Evolutionary conservation across 2,797 vertebrate species (phyloP).

Genomic region (Leucoraja ocellata): DNA sequence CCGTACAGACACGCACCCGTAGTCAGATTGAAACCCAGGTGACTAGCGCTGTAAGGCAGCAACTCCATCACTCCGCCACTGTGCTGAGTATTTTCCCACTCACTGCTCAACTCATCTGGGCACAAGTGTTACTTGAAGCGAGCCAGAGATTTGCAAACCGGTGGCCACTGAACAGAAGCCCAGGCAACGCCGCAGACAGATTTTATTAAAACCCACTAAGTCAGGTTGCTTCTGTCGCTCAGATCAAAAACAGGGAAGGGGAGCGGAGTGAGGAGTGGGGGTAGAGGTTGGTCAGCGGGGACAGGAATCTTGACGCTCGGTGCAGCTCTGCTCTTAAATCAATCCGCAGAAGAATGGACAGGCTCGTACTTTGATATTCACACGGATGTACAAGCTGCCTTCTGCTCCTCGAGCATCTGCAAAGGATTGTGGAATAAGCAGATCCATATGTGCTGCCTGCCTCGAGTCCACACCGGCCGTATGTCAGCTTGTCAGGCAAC

Average conservation of each 20-base stretch:
- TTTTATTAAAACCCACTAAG: slow-evolving; percentile 32
- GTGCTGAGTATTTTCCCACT: background rate
- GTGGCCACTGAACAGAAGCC: background rate
- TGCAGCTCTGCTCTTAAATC: slow-evolving; percentile 44
- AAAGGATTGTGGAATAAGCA: slow-evolving; percentile 51
- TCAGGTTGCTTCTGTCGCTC: background rate
- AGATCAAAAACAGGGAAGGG: slow-evolving; percentile 24
- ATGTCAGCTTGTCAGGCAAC: slow-evolving; percentile 46
- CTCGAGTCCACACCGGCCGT: slow-evolving; percentile 46
- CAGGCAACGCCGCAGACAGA: background rate
- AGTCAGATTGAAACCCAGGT: too few species aligned
- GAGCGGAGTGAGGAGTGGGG: too few species aligned
- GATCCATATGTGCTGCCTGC: slow-evolving; percentile 52
- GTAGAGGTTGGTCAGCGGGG: background rate
- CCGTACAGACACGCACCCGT: too few species aligned
- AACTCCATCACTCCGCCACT: too few species aligned
- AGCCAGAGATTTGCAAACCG: slow-evolving; percentile 2
- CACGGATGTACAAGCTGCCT: slow-evolving; percentile 46
- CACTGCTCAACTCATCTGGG: background rate
- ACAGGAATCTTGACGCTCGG: slow-evolving; percentile 29
- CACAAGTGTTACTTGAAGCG: background rate
- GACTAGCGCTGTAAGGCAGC: too few species aligned
- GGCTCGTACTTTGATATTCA: slow-evolving; percentile 43
- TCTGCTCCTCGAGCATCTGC: slow-evolving; percentile 48
- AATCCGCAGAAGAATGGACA: slow-evolving; percentile 41